Percentiles rank a stretch among this genome's conserved stretches.
Evolutionary conservation across 2,888 invertebrate species (phyloP).

Genomic region (Pammene fasciana): DNA sequence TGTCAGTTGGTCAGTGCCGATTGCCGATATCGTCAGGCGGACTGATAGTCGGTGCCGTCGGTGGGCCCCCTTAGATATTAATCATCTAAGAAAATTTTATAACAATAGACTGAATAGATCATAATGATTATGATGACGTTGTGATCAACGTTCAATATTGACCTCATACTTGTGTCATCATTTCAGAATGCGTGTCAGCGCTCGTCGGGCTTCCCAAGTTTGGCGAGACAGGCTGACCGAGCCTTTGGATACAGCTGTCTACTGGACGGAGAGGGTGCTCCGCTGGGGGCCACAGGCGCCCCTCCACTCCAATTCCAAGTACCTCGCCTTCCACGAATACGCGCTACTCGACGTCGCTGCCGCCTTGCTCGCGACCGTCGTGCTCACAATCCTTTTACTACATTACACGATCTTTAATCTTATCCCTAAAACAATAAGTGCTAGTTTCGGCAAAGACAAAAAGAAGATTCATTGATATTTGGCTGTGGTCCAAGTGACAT

Average conservation of each 20-base stretch:
- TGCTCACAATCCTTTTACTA: slow-evolving; percentile 53
- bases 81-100: too few relatives aligned
- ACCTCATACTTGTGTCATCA: slow-evolving; percentile 17
- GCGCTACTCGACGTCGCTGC: slow-evolving; percentile 67
- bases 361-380: slow-evolving; percentile 52
- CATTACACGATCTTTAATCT: slow-evolving; percentile 52
- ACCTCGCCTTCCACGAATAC: slow-evolving; percentile 64
- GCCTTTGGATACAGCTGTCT: slow-evolving; percentile 83
- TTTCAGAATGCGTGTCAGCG: slow-evolving; percentile 73
- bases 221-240: slow-evolving; percentile 79
- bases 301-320: slow-evolving; percentile 62
- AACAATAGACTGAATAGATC: too few relatives aligned
- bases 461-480: slow-evolving; percentile 64
- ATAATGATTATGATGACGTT: too few relatives aligned
- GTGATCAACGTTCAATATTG: not conserved
- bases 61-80: too few relatives aligned
- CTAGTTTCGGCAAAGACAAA: slow-evolving; percentile 58
- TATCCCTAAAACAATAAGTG: slow-evolving; percentile 49
- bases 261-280: slow-evolving; percentile 83
- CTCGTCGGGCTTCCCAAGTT: slow-evolving; percentile 73
- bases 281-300: slow-evolving; percentile 69
- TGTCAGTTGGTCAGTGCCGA: too few relatives aligned
- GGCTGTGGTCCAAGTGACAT: slow-evolving; percentile 19
- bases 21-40: too few relatives aligned
- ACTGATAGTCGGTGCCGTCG: too few relatives aligned